Evolutionary conservation across 2,113 vertebrate species (phyloP), one percentile per base, ranked within the genome.

Genomic region (Alethe diademata): DNA sequence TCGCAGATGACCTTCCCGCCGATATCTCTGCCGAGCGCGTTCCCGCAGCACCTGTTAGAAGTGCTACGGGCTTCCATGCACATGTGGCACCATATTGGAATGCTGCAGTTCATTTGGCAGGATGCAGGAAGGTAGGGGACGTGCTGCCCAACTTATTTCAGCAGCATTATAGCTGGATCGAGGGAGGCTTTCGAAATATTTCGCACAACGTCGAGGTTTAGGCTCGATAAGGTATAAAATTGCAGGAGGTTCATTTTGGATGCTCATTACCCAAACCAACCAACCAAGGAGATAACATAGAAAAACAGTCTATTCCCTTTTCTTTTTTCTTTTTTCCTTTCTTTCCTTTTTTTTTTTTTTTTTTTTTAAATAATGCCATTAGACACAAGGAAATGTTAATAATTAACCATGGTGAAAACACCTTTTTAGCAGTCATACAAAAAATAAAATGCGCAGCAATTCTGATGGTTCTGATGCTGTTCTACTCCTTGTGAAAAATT

Each of bases 61-160:
- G 95, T 40, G 97, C 98, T 98, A 97, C 93, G 61, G 98, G 97
- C 97, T 97, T 97, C 80, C 85, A 88, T 84, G 97, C 95, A 98
- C 98, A 98, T 98, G 98, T 98, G 98, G 97, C 97, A 97, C 97
- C 98, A 98, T 98, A 98, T 99, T 98, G 98, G 97, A 98, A 98
- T 98, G 98, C 97, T 98, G 97, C 98, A 98, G 98, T 98, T 98
- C 97, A 98, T 98, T 98, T 98, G 98, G 67, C 97, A 97, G 83
- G 60, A 96, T 38, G 98, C 95, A 94, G 93, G 95, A 97, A 98
- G 98, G 98, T 99, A 96, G 94, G 90, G n/a, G 90, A 80, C 57
- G 53, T 42, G 87, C 54, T 95, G 85, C 91, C 82, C 92, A 70
- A 90, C 89, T 88, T 97, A 97, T 97, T 97, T 96, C 70, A 89